These are phyloP conservation scores for Scarus forsteni DNA, from an alignment of 2,797 vertebrate species.

Conservation along the genomic window DNA sequence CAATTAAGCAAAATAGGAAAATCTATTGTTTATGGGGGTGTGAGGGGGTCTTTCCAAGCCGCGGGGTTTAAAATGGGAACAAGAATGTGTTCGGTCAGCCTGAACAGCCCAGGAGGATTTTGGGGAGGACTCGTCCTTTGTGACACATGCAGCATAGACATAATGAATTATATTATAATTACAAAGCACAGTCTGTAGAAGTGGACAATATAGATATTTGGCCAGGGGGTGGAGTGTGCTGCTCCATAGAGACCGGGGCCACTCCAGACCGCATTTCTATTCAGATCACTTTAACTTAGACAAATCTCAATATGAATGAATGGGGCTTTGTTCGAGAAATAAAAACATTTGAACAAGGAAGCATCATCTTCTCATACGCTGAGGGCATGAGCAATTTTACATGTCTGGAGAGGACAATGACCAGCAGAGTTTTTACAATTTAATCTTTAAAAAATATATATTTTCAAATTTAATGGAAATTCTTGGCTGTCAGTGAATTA, in stretches of 20 bases:
- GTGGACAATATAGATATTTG: conserved; percentile 89
- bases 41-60: conserved; percentile 81
- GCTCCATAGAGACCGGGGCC: conserved; percentile 80
- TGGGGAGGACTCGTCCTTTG: conserved; percentile 85
- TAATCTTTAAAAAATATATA: conserved; percentile 1
- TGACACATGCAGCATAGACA: conserved; percentile 85
- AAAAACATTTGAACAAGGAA: conserved; percentile 81
- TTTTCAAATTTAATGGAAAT: too few relatives aligned
- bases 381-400: conserved; percentile 48
- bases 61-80: conserved; percentile 78
- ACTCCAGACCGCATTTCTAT: conserved; percentile 84
- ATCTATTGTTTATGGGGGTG: conserved; percentile 82
- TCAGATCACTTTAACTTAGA: conserved; percentile 85
- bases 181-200: conserved; percentile 88
- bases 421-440: conserved; percentile 19
- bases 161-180: conserved; percentile 93
- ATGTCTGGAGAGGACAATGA: conserved; percentile 26
- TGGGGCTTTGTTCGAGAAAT: conserved; percentile 78
- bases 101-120: conserved; percentile 84
- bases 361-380: conserved; percentile 69
- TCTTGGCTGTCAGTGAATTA: too few relatives aligned
- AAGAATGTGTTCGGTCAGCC: conserved; percentile 87
- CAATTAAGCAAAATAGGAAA: conserved; percentile 84
- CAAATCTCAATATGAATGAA: conserved; percentile 84
- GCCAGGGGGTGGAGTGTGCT: conserved; percentile 85